phyloP scores from a whole-genome alignment of 2,888 invertebrate species.

The Tetrapedia diversipes region DNA sequence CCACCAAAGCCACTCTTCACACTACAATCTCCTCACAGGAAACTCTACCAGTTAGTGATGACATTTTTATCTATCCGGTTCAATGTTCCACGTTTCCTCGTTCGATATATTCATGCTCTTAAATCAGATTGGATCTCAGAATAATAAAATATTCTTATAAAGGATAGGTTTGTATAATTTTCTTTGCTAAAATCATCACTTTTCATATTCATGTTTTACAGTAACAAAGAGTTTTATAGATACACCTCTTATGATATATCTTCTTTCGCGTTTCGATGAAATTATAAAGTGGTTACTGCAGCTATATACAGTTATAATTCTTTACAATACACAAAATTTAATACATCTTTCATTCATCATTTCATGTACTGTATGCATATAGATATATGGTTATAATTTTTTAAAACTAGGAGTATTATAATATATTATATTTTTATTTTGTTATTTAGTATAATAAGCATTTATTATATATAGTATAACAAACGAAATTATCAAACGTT shows the following conservation, averaged over 20 bases:
- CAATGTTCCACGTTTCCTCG: conserved; percentile 72
- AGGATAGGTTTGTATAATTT: background rate
- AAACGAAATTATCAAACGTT: no score
- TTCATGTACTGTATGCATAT: background rate
- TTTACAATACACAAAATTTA: background rate
- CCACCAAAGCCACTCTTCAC: conserved; percentile 64
- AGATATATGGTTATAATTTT: background rate
- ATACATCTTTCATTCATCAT: background rate
- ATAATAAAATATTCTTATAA: conserved; percentile 13
- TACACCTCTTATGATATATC: background rate
- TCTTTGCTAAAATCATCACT: background rate
- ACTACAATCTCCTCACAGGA: conserved; percentile 74
- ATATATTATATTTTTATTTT: conserved; percentile 4
- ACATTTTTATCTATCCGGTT: conserved; percentile 78
- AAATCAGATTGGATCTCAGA: conserved; percentile 49
- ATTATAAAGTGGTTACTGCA: background rate
- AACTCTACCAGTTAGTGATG: conserved; percentile 74
- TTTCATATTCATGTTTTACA: background rate
- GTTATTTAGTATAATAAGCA: background rate
- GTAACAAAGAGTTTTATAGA: background rate
- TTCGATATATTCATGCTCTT: conserved; percentile 65
- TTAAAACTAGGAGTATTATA: background rate
- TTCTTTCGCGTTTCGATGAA: background rate
- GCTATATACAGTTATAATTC: background rate
- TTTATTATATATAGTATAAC: no score